phyloP scores from a whole-genome alignment of 2,797 vertebrate species.

The Oceanodroma leucorhoa region DNA sequence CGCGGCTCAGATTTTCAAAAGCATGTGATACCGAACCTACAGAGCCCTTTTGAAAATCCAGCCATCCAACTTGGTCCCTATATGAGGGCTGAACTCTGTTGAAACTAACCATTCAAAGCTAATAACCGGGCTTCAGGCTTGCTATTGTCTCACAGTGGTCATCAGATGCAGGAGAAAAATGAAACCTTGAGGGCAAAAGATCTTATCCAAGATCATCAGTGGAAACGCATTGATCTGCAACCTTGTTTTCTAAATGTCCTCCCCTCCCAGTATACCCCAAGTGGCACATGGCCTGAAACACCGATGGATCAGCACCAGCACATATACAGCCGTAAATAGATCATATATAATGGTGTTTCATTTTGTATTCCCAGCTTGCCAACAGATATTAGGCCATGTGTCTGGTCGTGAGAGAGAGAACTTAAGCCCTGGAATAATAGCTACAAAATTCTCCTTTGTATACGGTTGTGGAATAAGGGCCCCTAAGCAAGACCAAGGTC shows the following conservation, averaged over 20 bases:
- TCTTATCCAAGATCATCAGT: background rate
- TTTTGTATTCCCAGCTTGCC: conserved; percentile 15
- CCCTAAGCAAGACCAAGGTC: background rate
- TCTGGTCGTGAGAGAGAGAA: background rate
- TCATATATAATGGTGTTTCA: background rate
- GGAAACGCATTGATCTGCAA: background rate
- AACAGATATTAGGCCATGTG: background rate
- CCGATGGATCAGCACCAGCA: background rate
- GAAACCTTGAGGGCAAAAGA: background rate
- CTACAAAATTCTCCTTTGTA: background rate
- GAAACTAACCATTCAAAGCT: background rate
- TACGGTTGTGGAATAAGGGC: background rate
- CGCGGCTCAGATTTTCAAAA: background rate
- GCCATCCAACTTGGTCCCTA: background rate
- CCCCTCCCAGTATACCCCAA: background rate
- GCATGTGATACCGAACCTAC: fast-evolving
- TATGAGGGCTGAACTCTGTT: background rate
- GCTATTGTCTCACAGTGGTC: background rate
- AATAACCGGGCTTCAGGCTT: background rate
- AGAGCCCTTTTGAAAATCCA: background rate
- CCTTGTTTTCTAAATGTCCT: background rate
- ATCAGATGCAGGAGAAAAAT: background rate
- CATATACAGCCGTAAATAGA: background rate
- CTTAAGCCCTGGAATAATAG: conserved; percentile 3
- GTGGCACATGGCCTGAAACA: background rate